Evolutionary conservation across 2,113 vertebrate genomes (phyloP), one percentile per base, ranked within the genome.

Genomic region (Bujurquina vittata): DNA sequence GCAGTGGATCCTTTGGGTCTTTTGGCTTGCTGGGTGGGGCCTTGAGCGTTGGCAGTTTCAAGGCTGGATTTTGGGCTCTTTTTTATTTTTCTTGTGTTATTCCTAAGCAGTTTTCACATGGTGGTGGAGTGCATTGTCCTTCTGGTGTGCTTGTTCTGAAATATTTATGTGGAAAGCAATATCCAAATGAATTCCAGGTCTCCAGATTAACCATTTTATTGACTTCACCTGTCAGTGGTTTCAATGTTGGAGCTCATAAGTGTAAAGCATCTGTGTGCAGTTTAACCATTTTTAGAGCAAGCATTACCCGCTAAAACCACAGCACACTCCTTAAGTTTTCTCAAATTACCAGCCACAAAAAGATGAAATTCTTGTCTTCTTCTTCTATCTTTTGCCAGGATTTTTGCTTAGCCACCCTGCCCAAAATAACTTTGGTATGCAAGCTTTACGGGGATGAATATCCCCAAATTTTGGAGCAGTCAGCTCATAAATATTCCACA

Each of bases 401-500:
- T 56, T 84, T 55, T 72, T 79, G 43, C 73, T 69, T 7, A n/a
- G 72, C 75, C 62, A 86, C 67, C 54, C 77, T 78, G 1, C 55
- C 60, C 11, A 74, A 59, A 88, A 67, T 52, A 74, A 43, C 9
- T 43, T 77, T 81, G 57, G 26, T 46, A 46, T 65, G 46, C 33
- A 83, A 65, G 79, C 43, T 84, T 83, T 77, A 76, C 17, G n/a
- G 55, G 59, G 49, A 40, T 67, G 79, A 90, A 46, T 75, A 65
- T 52, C 54, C 37, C 55, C 15, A 81, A 59, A 84, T 81, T 79
- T 63, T 46, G 18, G 81, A 60, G 77, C 54, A 77, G 57, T 43
- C 7, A 59, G 43, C 89, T 89, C 77, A 87, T 85, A 90, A 91
- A 89, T 90, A 89, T 89, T 86, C 81, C 57, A 61, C 67, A 78